Base-by-base conservation (phyloP, 2,888 invertebrate genomes). In the Sminthurinus aureus region DNA sequence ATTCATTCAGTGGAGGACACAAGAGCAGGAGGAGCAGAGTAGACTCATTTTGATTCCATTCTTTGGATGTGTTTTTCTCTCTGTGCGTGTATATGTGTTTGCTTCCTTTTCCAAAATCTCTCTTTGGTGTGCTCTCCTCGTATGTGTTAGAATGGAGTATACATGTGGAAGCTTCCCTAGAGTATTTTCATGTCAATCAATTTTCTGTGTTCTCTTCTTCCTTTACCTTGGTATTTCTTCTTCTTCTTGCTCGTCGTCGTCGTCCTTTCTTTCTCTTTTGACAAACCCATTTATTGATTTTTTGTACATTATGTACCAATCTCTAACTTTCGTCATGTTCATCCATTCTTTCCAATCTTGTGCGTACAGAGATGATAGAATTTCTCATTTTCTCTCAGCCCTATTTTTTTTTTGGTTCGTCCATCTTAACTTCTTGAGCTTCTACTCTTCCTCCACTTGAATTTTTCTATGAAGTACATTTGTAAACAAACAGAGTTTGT, bases 111-210 rank as follows among this genome's bases (percentile, higher is more conserved):
- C 58, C n/a, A n/a, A n/a, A 15, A 58, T 58, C 2, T 13, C 15
- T 58, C 58, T 18, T 58, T 58, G 2, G 58, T 58, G 38, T 24
- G 73, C 4, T 20, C 4, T 69, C 0, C 69, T 22, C 12, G 24
- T 69, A 15, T 22, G 69, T 69, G 22, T 22, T 4, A 12, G 69
- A 22, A 6, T 69, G 69, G 69, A 69, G 51, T n/a, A 38, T 38
- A 6, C 13, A 71, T 51, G 6, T 73, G 58, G 50, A 15, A 73
- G 50, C 71, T 71, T 80, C 80, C 80, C 80, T 13, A n/a, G 80
- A 73, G 80, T 52, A 80, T 80, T 80, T 73, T 73, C 80, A 80
- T 80, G 80, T 80, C 80, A 80, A 80, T 80, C 80, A 80, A 80
- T 76, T 76, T 80, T 51, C 78, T 66, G 38, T 38, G 38, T 66